These are phyloP conservation scores for Erebia ligea DNA, from an alignment of 2,888 invertebrate species.

Conservation along the genomic window DNA sequence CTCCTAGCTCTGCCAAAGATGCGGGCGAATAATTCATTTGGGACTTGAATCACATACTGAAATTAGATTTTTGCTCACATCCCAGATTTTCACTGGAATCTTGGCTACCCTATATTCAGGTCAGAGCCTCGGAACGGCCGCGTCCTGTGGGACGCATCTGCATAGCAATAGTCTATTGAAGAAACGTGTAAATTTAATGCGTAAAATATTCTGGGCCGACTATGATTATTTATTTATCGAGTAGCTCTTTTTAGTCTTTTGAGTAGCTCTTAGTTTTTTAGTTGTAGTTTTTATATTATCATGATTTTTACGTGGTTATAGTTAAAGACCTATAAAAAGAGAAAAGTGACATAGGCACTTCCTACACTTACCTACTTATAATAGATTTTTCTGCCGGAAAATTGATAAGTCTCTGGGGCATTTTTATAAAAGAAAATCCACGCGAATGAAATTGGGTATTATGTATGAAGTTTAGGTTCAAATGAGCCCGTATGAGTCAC, in stretches of 20 bases:
- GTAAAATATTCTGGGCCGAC: conserved; percentile 26
- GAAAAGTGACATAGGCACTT: too few species aligned
- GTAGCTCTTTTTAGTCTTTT: background rate
- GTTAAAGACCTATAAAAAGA: too few species aligned
- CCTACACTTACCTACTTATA: too few species aligned
- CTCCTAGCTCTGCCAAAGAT: background rate
- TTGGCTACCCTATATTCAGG: conserved; percentile 20
- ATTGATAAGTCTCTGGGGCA: too few species aligned
- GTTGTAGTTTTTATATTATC: too few species aligned
- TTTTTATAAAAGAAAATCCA: too few species aligned
- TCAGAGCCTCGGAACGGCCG: conserved; percentile 24
- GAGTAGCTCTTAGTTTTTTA: background rate
- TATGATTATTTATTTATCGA: conserved; percentile 26
- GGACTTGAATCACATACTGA: background rate
- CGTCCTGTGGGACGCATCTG: conserved; percentile 36
- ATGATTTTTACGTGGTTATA: too few species aligned
- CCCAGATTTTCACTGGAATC: background rate
- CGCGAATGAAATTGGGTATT: too few species aligned
- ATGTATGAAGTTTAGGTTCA: too few species aligned
- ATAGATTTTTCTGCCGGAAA: too few species aligned
- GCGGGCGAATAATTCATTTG: background rate
- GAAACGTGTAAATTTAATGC: conserved; percentile 30
- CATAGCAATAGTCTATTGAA: conserved; percentile 36
- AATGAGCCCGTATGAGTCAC: too few species aligned
- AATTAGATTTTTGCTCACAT: background rate